Percentiles rank a stretch among this genome's conserved stretches.
These are phyloP conservation scores for Doryteuthis pealeii DNA, from an alignment of 1,140 invertebrate species.

Conservation along the genomic window DNA sequence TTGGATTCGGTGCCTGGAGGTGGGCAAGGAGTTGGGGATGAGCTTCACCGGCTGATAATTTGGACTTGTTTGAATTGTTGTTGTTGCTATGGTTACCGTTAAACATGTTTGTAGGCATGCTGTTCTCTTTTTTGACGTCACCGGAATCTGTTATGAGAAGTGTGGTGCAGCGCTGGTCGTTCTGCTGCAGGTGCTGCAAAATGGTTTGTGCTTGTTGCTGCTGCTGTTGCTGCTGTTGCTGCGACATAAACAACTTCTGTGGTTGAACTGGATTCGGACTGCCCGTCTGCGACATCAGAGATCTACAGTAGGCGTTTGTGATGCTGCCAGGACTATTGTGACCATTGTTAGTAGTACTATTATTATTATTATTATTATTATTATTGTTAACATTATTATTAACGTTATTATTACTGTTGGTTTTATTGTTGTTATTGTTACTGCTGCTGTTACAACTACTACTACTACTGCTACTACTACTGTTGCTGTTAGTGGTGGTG, in stretches of 20 bases:
- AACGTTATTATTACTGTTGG: neutral
- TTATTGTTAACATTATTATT: too few species aligned
- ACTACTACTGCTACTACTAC: neutral
- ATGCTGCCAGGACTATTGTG: too few species aligned
- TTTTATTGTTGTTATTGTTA: neutral
- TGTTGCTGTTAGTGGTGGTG: neutral
- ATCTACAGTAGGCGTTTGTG: too few species aligned
- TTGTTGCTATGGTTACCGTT: neutral
- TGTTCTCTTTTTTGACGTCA: neutral
- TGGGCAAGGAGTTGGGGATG: slow-evolving; percentile 53
- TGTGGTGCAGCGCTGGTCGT: neutral
- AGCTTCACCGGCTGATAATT: slow-evolving; percentile 43
- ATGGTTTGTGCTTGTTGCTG: slow-evolving; percentile 3
- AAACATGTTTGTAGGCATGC: neutral
- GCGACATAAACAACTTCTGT: neutral
- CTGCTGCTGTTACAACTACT: neutral
- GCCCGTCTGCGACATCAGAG: too few species aligned
- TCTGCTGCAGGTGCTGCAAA: neutral
- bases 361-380: neutral
- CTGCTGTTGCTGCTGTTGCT: neutral
- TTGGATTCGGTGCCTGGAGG: slow-evolving; percentile 31
- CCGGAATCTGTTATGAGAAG: neutral
- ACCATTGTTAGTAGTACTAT: too few species aligned
- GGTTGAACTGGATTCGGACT: neutral
- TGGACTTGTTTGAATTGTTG: neutral